Conservation (phyloP, 1,140 invertebrate genomes). For the Anastrepha ludens region DNA sequence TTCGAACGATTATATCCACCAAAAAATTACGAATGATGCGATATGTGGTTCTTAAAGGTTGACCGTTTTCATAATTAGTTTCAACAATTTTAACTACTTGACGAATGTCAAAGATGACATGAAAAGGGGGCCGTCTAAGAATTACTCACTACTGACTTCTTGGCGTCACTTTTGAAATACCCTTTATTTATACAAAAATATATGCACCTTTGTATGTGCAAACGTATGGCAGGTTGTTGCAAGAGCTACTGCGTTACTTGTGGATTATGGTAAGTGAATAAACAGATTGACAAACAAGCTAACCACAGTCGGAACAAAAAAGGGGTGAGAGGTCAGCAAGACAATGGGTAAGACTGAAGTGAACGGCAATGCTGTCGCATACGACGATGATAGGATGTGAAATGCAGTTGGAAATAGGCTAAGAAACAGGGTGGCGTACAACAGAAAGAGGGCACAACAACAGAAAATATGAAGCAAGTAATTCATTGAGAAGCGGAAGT, state of each 20-base stretch:
- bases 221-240: background rate
- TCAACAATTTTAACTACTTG: no score
- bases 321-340: slow-evolving; percentile 9
- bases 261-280: slow-evolving; percentile 43
- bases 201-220: background rate
- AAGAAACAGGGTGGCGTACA: background rate
- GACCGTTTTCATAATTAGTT: no score
- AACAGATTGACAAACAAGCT: slow-evolving; percentile 50
- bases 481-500: slow-evolving; percentile 31
- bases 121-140: no score
- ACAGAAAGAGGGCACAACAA: background rate
- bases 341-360: background rate
- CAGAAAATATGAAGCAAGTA: slow-evolving; percentile 31
- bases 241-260: background rate
- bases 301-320: background rate
- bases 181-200: no score
- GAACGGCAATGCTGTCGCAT: background rate
- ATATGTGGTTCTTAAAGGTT: no score
- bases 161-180: no score
- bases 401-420: background rate
- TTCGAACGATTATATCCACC: no score
- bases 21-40: no score
- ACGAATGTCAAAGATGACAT: no score
- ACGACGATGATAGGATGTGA: background rate
- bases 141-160: no score